phyloP scores from a whole-genome alignment of 2,113 vertebrate genomes.

The Eubucco bourcierii region DNA sequence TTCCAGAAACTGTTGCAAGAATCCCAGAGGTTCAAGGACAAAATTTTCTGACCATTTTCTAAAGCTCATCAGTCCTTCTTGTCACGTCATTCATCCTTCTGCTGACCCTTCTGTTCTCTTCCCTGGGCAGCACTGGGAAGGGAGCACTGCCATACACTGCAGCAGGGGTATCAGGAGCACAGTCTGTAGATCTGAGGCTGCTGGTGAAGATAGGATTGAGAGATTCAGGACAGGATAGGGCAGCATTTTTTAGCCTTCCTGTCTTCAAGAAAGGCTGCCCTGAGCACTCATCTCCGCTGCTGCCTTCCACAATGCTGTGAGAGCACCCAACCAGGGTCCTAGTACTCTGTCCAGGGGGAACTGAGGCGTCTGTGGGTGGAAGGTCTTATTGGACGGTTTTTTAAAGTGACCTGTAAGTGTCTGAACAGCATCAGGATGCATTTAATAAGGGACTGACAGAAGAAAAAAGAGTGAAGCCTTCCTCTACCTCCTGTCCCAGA shows the following conservation, averaged over 20 bases:
- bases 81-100: background rate
- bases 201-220: background rate
- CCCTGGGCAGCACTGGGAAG: background rate
- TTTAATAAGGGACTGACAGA: background rate
- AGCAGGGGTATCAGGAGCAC: background rate
- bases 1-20: background rate
- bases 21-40: background rate
- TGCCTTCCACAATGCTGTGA: accelerated
- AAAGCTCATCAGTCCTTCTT: background rate
- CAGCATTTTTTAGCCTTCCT: background rate
- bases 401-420: background rate
- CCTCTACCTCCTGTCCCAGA: background rate
- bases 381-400: background rate
- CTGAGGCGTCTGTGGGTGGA: background rate
- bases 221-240: accelerated
- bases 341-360: background rate
- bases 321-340: accelerated
- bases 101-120: background rate
- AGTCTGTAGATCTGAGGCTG: background rate
- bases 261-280: background rate
- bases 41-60: background rate
- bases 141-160: accelerated
- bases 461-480: background rate
- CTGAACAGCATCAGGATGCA: background rate
- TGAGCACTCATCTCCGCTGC: background rate